Percentiles rank a stretch among this genome's conserved stretches.
phyloP scores from a whole-genome alignment of 2,113 vertebrate genomes.

The Prunella himalayana region DNA sequence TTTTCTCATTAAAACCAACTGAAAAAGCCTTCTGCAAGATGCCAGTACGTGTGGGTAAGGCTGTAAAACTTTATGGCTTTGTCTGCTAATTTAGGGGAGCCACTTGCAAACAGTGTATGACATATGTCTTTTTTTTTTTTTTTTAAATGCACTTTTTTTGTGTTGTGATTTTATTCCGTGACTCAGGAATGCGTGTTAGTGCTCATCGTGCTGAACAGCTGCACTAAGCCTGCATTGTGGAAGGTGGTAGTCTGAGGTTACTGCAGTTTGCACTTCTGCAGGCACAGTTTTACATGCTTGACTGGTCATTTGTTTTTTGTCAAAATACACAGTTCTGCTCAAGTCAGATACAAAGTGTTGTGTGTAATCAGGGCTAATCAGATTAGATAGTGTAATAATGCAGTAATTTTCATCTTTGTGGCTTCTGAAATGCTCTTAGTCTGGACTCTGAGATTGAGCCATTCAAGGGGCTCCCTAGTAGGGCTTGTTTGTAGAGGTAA shows the following conservation, averaged over 20 bases:
- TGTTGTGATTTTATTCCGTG: neutral
- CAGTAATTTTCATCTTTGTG: neutral
- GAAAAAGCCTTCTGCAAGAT: neutral
- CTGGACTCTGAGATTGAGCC: neutral
- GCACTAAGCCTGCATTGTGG: neutral
- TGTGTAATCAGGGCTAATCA: neutral
- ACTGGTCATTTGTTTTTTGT: neutral
- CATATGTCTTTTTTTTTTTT: neutral
- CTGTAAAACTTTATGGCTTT: neutral
- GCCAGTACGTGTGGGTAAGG: accelerated
- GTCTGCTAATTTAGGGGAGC: neutral
- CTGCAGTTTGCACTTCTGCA: neutral
- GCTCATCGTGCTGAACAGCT: neutral
- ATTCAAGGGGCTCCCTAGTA: neutral
- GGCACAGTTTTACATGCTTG: neutral
- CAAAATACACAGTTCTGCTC: neutral
- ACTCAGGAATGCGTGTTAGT: neutral
- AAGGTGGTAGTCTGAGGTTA: neutral
- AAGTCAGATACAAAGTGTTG: neutral
- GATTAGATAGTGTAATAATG: neutral
- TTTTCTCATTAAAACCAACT: neutral
- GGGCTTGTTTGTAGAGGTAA: neutral
- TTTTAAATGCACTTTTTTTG: neutral
- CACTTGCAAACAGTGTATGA: neutral
- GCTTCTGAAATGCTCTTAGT: neutral